Conservation (phyloP, 2,797 vertebrate species). For the Anguilla obscura region DNA sequence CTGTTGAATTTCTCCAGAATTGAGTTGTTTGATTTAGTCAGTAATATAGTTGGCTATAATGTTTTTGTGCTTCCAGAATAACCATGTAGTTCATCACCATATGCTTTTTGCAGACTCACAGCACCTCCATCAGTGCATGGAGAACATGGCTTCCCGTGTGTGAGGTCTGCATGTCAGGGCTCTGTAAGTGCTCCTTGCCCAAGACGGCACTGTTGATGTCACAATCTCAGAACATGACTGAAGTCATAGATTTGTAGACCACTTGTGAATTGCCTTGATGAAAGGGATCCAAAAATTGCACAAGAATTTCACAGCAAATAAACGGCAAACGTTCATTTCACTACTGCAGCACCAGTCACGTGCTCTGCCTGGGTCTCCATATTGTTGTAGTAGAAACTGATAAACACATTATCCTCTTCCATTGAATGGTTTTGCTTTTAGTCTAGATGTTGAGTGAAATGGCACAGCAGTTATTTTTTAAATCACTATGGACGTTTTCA, state of each 20-base stretch:
- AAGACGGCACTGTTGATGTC: background rate
- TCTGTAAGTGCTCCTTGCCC: background rate
- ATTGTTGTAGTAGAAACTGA: constrained; percentile 12
- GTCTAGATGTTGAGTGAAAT: constrained; percentile 2
- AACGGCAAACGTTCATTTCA: background rate
- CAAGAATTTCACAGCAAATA: constrained; percentile 10
- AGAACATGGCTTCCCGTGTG: background rate
- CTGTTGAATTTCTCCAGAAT: background rate
- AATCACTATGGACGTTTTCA: constrained; percentile 60
- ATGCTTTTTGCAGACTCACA: background rate
- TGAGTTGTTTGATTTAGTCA: background rate
- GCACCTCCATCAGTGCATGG: background rate
- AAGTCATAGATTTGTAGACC: background rate
- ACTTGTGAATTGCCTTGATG: constrained; percentile 6
- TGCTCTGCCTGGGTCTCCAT: background rate
- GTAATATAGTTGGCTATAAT: background rate
- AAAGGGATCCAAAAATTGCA: background rate
- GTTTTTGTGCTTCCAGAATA: background rate
- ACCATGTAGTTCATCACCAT: background rate
- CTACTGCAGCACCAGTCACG: background rate
- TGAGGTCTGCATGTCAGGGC: background rate
- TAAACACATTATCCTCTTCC: background rate
- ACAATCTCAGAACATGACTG: background rate
- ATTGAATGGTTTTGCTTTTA: constrained; percentile 2
- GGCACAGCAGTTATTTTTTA: constrained; percentile 24